phyloP scores from a whole-genome alignment of 2,113 vertebrate species.

The Pseudonaja textilis region DNA sequence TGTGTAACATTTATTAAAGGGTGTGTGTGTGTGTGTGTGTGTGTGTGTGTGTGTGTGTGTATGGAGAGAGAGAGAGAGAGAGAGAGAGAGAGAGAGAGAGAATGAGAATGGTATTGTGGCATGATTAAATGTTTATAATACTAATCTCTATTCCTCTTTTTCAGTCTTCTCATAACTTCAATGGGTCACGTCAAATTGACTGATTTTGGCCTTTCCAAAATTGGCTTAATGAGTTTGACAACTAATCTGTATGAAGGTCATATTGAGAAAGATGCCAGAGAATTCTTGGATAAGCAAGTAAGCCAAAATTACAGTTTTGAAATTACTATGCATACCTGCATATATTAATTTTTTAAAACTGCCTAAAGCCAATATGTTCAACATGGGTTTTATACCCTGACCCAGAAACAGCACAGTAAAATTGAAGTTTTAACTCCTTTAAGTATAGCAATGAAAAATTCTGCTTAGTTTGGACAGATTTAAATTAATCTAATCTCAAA shows the following conservation, averaged over 20 bases:
- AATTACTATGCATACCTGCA: neutral
- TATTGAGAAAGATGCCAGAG: constrained; percentile 95
- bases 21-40: neutral
- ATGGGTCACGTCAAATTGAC: constrained; percentile 98
- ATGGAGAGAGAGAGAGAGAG: no score
- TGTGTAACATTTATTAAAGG: neutral
- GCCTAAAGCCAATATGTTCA: neutral
- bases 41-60: no score
- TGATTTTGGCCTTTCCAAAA: constrained; percentile 96
- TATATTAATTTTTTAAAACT: neutral
- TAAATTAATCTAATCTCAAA: neutral
- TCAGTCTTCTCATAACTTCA: constrained; percentile 95
- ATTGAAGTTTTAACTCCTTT: neutral
- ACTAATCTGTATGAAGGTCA: constrained; percentile 97
- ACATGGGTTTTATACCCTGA: neutral
- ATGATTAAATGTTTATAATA: constrained; percentile 15
- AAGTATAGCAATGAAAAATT: neutral
- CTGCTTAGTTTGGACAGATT: neutral
- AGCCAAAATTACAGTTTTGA: constrained; percentile 29
- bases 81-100: no score
- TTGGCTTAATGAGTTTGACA: constrained; percentile 96
- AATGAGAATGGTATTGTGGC: neutral
- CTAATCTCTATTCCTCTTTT: constrained; percentile 32
- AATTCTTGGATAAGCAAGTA: constrained; percentile 97
- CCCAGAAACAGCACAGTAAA: neutral